phyloP scores from a whole-genome alignment of 2,113 vertebrate genomes.

The Aldabrachelys gigantea region DNA sequence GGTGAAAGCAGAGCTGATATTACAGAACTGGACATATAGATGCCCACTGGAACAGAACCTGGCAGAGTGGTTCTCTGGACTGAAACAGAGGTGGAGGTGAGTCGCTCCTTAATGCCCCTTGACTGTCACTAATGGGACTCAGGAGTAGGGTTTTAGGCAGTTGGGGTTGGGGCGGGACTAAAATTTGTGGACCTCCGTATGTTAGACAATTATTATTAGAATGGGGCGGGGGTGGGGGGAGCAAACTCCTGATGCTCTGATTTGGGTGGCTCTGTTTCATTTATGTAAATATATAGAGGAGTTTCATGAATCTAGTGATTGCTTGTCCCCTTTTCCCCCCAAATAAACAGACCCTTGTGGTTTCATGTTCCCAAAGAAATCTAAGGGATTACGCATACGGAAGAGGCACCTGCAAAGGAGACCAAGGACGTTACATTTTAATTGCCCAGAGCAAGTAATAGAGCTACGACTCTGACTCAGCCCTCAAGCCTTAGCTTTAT shows the following conservation, averaged over 20 bases:
- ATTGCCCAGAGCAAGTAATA: not conserved
- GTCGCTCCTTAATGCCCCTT: not conserved
- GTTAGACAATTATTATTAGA: not conserved
- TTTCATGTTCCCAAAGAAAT: not conserved
- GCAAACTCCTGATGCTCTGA: not conserved
- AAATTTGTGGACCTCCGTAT: not conserved
- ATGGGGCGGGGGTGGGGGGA: not conserved
- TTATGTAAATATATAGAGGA: not conserved
- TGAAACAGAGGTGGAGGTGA: not conserved
- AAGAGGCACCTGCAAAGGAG: not conserved
- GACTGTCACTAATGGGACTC: not conserved
- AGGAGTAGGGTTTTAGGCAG: not conserved
- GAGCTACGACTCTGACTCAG: not conserved
- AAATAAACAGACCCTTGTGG: not conserved
- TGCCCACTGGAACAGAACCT: not conserved
- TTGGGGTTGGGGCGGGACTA: not conserved
- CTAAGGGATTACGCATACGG: not conserved
- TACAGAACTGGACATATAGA: not conserved
- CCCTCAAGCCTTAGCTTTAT: not conserved
- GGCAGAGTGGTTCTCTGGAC: not conserved
- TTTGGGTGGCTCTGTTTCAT: not conserved
- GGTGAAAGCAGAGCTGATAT: no score
- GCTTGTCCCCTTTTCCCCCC: not conserved
- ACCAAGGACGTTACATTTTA: not conserved
- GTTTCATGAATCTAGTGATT: not conserved